Percentiles rank a stretch among this genome's conserved stretches.
These are phyloP conservation scores for Troglohyphantes excavatus DNA, from an alignment of 2,888 invertebrate species.

Conservation along the genomic window DNA sequence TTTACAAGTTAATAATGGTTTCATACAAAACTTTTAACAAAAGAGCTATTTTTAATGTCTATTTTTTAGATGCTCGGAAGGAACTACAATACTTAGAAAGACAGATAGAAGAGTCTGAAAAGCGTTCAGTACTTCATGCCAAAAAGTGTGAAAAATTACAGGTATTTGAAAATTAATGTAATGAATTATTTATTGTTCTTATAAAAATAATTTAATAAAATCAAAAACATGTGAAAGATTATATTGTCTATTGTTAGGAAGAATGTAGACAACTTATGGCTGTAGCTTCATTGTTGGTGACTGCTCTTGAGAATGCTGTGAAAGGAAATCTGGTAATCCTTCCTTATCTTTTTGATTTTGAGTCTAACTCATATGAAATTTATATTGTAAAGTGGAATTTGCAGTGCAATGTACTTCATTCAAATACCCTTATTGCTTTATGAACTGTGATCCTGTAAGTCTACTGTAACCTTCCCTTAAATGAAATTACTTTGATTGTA, in stretches of 20 bases:
- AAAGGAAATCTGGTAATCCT: constrained; percentile 84
- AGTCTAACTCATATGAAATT: too few species aligned
- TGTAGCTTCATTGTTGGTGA: constrained; percentile 86
- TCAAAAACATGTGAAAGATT: not conserved
- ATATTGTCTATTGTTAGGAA: constrained; percentile 81
- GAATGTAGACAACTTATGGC: constrained; percentile 84
- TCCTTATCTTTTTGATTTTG: too few species aligned
- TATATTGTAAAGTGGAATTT: too few species aligned
- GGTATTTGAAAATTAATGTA: constrained; percentile 14
- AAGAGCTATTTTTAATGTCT: not conserved
- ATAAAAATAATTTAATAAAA: too few species aligned
- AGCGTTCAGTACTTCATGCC: constrained; percentile 62
- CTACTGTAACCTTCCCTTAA: too few species aligned
- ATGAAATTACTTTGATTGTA: too few species aligned
- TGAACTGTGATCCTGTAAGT: too few species aligned
- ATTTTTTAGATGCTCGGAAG: constrained; percentile 61
- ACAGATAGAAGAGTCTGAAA: constrained; percentile 75
- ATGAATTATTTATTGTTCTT: too few species aligned
- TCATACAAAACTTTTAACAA: too few species aligned
- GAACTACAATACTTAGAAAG: constrained; percentile 72
- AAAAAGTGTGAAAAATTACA: constrained; percentile 79
- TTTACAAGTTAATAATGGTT: too few species aligned
- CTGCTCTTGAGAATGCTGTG: constrained; percentile 85
- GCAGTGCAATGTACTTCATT: too few species aligned
- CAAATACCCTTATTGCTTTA: too few species aligned